phyloP scores from a whole-genome alignment of 2,888 invertebrate species.

The Euclidia mi region DNA sequence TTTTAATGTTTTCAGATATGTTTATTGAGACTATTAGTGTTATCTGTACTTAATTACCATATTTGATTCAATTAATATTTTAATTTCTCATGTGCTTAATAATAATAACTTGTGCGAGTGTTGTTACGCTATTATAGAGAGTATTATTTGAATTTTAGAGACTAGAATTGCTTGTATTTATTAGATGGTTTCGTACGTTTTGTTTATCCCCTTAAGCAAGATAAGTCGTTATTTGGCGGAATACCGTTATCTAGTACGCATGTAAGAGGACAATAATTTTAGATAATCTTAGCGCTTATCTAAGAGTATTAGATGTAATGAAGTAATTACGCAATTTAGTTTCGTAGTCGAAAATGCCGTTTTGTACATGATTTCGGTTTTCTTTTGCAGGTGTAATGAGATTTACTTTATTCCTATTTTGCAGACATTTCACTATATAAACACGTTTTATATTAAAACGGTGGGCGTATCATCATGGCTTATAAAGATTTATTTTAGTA shows the following conservation, averaged over 20 bases:
- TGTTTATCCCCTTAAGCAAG: slow-evolving; percentile 4
- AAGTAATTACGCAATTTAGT: slow-evolving; percentile 17
- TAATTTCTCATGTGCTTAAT: slow-evolving; percentile 15
- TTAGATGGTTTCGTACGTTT: background rate
- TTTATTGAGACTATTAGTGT: slow-evolving; percentile 39
- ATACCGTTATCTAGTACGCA: slow-evolving; percentile 22
- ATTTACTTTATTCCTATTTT: background rate
- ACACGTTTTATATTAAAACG: background rate
- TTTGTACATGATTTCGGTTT: background rate
- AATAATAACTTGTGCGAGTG: background rate
- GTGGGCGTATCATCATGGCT: background rate
- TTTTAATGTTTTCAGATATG: slow-evolving; percentile 60
- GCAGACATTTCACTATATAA: background rate
- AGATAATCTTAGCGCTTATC: slow-evolving; percentile 24
- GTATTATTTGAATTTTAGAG: slow-evolving; percentile 16
- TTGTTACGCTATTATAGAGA: slow-evolving; percentile 11
- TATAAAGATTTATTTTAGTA: background rate
- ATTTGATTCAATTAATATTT: slow-evolving; percentile 8
- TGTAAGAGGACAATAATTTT: slow-evolving; percentile 17
- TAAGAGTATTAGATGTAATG: slow-evolving; percentile 21
- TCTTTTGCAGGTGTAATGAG: background rate
- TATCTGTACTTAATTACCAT: slow-evolving; percentile 27
- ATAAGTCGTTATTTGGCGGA: slow-evolving; percentile 24
- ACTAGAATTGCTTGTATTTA: slow-evolving; percentile 21
- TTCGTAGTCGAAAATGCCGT: background rate